Percentiles rank a stretch among this genome's conserved stretches.
These are phyloP conservation scores for Microcebus jonahi DNA, from an alignment of 2,113 vertebrate genomes.

Conservation along the genomic window DNA sequence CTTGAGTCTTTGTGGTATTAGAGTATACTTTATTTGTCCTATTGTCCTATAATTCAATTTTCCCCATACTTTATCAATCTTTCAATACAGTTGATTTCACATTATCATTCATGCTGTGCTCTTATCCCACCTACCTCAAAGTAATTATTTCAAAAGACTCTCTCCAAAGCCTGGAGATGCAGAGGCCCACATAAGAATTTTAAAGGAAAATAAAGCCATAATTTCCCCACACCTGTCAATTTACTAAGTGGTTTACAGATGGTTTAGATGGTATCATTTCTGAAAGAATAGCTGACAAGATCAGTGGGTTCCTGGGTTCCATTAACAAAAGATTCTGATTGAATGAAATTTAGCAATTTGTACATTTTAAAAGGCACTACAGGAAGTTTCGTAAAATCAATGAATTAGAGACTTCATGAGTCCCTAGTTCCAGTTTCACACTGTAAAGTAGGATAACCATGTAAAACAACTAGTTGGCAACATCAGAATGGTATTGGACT, in stretches of 20 bases:
- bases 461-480: not conserved
- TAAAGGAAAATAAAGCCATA: conserved; percentile 40
- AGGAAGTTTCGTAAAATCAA: not conserved
- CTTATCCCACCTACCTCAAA: not conserved
- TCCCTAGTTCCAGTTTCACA: not conserved
- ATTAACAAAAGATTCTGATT: not conserved
- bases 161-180: not conserved
- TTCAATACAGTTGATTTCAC: not conserved
- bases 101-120: not conserved
- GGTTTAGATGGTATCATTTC: not conserved
- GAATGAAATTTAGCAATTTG: not conserved
- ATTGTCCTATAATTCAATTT: not conserved
- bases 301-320: not conserved
- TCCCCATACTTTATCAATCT: not conserved
- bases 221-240: not conserved
- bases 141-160: not conserved
- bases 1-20: not conserved
- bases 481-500: not conserved
- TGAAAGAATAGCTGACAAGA: not conserved
- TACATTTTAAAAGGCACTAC: not conserved
- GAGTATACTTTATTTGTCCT: not conserved
- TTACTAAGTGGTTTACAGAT: not conserved
- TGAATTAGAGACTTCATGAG: not conserved
- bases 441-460: not conserved
- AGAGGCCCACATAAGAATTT: not conserved